phyloP scores from a whole-genome alignment of 2,888 invertebrate genomes.

The Eristalinus sepulchralis region DNA sequence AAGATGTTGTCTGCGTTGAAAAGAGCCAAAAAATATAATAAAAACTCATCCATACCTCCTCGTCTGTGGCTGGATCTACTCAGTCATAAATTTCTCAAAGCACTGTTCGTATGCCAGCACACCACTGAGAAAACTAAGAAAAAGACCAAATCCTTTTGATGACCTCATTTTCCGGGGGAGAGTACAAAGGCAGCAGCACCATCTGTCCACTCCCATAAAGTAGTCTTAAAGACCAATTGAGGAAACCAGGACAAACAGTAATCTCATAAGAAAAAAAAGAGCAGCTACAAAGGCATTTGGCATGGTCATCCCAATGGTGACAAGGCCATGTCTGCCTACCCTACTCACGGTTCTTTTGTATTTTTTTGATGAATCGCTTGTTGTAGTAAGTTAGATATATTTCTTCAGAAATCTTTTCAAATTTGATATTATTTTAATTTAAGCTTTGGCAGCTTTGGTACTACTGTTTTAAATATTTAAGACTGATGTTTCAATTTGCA shows the following conservation, averaged over 20 bases:
- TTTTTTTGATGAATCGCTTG: constrained; percentile 39
- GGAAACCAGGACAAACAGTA: constrained; percentile 36
- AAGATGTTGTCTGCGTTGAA: background rate
- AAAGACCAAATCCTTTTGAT: constrained; percentile 38
- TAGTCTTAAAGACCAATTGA: constrained; percentile 46
- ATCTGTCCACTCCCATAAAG: constrained; percentile 40
- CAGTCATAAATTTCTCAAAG: constrained; percentile 29
- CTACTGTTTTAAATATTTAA: no score
- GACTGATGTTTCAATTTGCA: no score
- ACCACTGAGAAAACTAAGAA: constrained; percentile 6
- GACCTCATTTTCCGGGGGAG: constrained; percentile 30
- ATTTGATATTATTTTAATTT: background rate
- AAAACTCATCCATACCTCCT: background rate
- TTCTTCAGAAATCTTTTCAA: background rate
- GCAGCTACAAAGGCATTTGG: constrained; percentile 6
- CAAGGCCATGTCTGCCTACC: background rate
- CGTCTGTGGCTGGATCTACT: background rate
- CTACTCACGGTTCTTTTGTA: background rate
- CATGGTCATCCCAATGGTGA: background rate
- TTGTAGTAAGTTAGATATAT: background rate
- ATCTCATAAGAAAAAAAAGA: constrained; percentile 16
- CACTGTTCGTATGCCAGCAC: constrained; percentile 19
- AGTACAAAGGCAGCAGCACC: constrained; percentile 41
- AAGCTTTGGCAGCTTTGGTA: no score
- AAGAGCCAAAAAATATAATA: background rate